Evolutionary conservation across 2,888 invertebrate species (phyloP).

Genomic region (Alsophila aescularia): DNA sequence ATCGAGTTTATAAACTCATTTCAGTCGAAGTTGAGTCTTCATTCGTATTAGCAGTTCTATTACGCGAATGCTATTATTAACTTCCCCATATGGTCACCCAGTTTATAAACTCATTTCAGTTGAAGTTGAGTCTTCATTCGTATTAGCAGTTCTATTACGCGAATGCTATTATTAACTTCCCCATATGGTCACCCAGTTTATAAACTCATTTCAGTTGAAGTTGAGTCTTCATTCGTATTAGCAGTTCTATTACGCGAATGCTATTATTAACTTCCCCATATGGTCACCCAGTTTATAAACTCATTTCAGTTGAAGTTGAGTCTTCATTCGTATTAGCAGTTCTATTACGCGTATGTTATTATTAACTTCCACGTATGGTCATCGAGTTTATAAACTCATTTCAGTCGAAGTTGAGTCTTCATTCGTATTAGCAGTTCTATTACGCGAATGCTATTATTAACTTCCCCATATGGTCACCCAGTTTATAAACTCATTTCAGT

Average conservation of each 20-base stretch:
- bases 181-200: too few relatives aligned
- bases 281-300: too few relatives aligned
- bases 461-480: background rate
- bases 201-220: constrained; percentile 10
- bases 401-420: constrained; percentile 5
- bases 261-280: constrained; percentile 8
- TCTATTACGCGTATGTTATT: constrained; percentile 2
- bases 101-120: constrained; percentile 8
- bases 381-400: constrained; percentile 12
- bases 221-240: constrained; percentile 1
- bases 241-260: background rate
- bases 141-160: background rate
- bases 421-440: background rate
- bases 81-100: background rate
- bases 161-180: constrained; percentile 10
- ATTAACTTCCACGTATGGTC: background rate
- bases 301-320: constrained; percentile 9
- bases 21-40: constrained; percentile 5
- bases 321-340: constrained; percentile 2
- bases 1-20: constrained; percentile 5
- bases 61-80: constrained; percentile 9
- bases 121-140: constrained; percentile 4
- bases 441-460: constrained; percentile 9
- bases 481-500: constrained; percentile 8
- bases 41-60: background rate